These are phyloP conservation scores for Gastrophysa polygoni DNA, from an alignment of 2,888 invertebrate genomes.

Conservation along the genomic window DNA sequence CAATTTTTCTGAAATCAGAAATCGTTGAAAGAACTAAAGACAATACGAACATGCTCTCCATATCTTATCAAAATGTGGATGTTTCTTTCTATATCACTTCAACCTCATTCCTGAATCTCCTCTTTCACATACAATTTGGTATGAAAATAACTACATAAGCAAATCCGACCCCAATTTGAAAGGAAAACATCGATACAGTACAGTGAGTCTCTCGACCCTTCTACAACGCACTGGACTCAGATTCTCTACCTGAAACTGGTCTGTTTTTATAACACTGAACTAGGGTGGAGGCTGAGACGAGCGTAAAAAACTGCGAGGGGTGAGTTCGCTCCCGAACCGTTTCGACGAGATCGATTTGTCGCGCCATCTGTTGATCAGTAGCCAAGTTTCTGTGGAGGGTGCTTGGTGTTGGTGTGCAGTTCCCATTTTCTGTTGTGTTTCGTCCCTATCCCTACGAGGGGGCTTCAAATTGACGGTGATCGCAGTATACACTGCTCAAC, in stretches of 20 bases:
- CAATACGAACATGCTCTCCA: too few species aligned
- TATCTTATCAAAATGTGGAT: too few species aligned
- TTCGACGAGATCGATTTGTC: not conserved
- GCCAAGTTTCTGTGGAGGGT: not conserved
- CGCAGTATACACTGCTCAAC: too few species aligned
- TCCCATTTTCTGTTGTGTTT: not conserved
- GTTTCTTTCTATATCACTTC: not conserved
- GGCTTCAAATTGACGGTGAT: not conserved
- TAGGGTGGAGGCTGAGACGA: constrained; percentile 1
- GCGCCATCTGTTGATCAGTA: constrained; percentile 20
- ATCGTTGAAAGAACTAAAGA: too few species aligned
- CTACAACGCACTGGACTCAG: constrained; percentile 13
- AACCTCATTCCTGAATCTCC: not conserved
- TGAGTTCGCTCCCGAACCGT: constrained; percentile 12
- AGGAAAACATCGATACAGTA: constrained; percentile 23
- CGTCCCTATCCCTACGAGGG: not conserved
- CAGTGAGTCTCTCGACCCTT: constrained; percentile 19
- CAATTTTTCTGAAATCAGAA: too few species aligned
- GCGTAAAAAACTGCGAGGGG: constrained; percentile 15
- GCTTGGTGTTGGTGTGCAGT: not conserved
- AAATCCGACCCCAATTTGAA: constrained; percentile 16
- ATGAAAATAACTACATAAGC: constrained; percentile 3
- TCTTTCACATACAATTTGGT: not conserved
- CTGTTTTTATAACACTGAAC: constrained; percentile 13
- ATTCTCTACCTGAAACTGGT: constrained; percentile 8